A percentile compares a stretch with the other conserved stretches of the same genome.
Conservation (phyloP, 2,113 vertebrate genomes). For the Rallus limicola region DNA sequence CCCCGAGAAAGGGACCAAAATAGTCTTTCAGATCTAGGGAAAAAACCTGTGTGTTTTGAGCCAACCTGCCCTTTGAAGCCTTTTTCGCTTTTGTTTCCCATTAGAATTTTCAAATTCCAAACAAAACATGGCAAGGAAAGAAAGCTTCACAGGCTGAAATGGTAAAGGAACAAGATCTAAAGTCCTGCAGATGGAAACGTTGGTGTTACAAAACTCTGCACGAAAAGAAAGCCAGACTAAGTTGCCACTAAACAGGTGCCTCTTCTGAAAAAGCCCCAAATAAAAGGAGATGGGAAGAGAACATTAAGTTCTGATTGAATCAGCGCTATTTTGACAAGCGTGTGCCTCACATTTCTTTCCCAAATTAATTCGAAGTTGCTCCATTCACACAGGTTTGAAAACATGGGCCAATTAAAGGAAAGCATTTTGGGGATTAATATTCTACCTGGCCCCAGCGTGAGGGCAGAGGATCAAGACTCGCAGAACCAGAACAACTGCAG, state of each 20-base stretch:
- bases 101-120: not conserved
- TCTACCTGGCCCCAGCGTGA: not conserved
- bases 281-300: not conserved
- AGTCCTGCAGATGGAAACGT: not conserved
- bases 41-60: not conserved
- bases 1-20: not conserved
- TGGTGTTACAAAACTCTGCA: not conserved
- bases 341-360: not conserved
- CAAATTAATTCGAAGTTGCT: not conserved
- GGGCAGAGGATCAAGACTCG: not conserved
- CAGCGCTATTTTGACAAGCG: not conserved
- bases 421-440: not conserved
- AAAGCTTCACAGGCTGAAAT: not conserved
- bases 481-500: not conserved
- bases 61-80: not conserved
- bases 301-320: not conserved
- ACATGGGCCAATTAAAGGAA: not conserved
- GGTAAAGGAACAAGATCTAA: not conserved
- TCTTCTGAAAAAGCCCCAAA: not conserved
- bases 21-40: not conserved
- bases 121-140: not conserved
- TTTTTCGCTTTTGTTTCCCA: not conserved
- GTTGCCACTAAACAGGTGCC: not conserved
- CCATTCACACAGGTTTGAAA: not conserved
- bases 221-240: not conserved